Base-by-base conservation (phyloP, 2,113 vertebrate genomes). In the Engraulis encrasicolus region DNA sequence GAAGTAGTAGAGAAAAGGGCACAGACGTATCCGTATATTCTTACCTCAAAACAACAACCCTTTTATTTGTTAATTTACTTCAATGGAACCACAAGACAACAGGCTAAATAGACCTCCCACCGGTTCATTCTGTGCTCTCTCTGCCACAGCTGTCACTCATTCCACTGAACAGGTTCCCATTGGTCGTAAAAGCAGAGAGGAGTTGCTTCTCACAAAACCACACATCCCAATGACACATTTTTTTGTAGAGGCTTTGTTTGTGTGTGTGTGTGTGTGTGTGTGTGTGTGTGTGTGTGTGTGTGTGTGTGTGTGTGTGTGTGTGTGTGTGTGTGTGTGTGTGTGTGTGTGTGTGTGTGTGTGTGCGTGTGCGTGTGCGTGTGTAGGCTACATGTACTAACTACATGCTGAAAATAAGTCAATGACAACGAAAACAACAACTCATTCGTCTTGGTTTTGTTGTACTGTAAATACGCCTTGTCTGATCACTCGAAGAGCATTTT, bases 381-480 rank as follows among this genome's bases (percentile, higher is more conserved):
- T n/a, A n/a, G n/a, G n/a, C n/a, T n/a, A n/a, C n/a, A n/a, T n/a
- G n/a, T n/a, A n/a, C n/a, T n/a, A n/a, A n/a, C n/a, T n/a, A 58
- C 19, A 58, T 12, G 27, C n/a, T 34, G 27, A 31, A 1, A 14
- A 34, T 74, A 34, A 81, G 78, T 80, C 50, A 34, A 71, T 48
- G 86, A 89, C 50, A 87, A 82, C 86, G 58, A 86, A 78, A 15
- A 66, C 61, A 34, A 86, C 85, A 92, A 92, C n/a, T n/a, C n/a
- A 90, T 89, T 87, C 31, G 40, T 66, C 31, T 31, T 31, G n/a
- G 78, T 87, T 84, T 79, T 86, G 84, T 45, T 74, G 18, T 27
- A 78, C 85, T 86, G 52, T 83, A 85, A 18, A 78, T 86, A 85
- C 86, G 90, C n/a, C 86, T 89, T 90, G 84, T 88, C 77, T 82